Evolutionary conservation across 2,113 vertebrate species (phyloP), one percentile per base, ranked within the genome.

Genomic region (Opisthocomus hoazin): DNA sequence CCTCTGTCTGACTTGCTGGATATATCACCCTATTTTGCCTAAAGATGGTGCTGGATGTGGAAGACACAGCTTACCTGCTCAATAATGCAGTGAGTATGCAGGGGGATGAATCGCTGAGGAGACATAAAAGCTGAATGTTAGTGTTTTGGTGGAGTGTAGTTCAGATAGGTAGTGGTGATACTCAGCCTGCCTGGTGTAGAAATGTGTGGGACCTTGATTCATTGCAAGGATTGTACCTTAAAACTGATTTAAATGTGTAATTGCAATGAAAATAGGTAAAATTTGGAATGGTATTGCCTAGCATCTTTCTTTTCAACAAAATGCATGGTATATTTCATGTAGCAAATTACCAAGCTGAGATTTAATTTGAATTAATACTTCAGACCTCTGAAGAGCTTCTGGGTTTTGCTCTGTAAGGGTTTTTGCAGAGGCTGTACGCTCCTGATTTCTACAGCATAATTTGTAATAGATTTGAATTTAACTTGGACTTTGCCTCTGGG

Each of bases 31-130:
- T 89, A 83, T 86, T 94, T 83, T 95, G 85, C 96, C 86, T 97
- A 98, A 97, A 95, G 96, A 99, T 99, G 99, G 99, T 99, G 94
- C 96, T 99, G 75, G 98, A 99, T 78, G 96, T 99, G 91, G 92
- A 96, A 91, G 98, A 99, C 73, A 98, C 98, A 75, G 98, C 98
- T 48, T 98, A 98, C 96, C 98, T 98, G 80, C 97, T 98, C 60
- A 98, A 98, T 94, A 97, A 98, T 94, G 96, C 96, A 84, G 99
- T 99, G 96, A 99, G 98, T 99, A 98, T 93, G 68, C 77, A 66
- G 74, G 75, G 61, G 69, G 84, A 43, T 51, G 61, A 51, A 32
- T 48, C 39, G 87, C 61, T 43, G 26, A 78, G 61, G 84, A 37
- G 69, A n/a, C 4, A 12, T 1, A 69, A 61, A 56, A 87, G 30